Conservation (phyloP, 1,140 invertebrate genomes). For the Drosophila kikkawai region DNA sequence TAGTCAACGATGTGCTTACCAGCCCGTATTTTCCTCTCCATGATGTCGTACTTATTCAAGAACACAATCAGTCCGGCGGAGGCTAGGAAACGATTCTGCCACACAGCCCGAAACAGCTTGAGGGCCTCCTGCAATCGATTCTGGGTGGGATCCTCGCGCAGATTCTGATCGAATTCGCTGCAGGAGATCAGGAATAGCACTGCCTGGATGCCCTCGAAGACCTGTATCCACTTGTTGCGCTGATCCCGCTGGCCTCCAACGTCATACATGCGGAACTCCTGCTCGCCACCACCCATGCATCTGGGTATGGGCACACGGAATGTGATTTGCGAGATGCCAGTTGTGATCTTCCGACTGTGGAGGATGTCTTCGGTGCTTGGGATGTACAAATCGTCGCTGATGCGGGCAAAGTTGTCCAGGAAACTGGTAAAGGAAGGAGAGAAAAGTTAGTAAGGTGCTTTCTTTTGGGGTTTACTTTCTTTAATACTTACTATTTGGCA, state of each 20-base stretch:
- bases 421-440: slow-evolving; percentile 86
- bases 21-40: slow-evolving; percentile 89
- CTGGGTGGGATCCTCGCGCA: slow-evolving; percentile 89
- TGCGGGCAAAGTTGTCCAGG: slow-evolving; percentile 88
- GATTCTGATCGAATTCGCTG: slow-evolving; percentile 91
- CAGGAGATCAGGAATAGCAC: slow-evolving; percentile 92
- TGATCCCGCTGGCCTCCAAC: slow-evolving; percentile 93
- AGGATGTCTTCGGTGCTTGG: slow-evolving; percentile 90
- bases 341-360: slow-evolving; percentile 89
- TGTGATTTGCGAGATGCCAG: slow-evolving; percentile 90
- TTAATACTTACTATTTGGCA: slow-evolving; percentile 90
- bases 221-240: slow-evolving; percentile 93
- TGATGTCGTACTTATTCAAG: slow-evolving; percentile 93
- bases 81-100: slow-evolving; percentile 91
- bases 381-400: slow-evolving; percentile 87
- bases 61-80: slow-evolving; percentile 92
- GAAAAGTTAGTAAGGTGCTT: slow-evolving; percentile 11
- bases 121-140: slow-evolving; percentile 91
- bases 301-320: slow-evolving; percentile 90
- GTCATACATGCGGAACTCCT: slow-evolving; percentile 92
- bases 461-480: background rate
- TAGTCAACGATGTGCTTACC: slow-evolving; percentile 88
- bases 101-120: slow-evolving; percentile 90
- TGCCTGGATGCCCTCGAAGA: slow-evolving; percentile 93
- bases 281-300: slow-evolving; percentile 88